Base-by-base conservation (phyloP, 2,888 invertebrate genomes). In the Elysia crispata region DNA sequence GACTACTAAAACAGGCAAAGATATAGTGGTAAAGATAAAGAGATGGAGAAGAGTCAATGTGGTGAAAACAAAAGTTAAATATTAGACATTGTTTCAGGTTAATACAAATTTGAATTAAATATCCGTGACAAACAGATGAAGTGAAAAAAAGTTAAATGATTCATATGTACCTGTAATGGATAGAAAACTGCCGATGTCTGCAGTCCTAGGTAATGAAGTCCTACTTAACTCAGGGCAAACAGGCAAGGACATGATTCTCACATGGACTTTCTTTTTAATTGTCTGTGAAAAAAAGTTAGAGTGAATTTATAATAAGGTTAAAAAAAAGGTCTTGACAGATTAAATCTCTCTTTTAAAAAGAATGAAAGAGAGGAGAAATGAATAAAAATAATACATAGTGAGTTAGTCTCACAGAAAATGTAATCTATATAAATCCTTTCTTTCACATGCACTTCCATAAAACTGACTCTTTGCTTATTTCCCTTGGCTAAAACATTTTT, bases 121-220 rank as follows among this genome's bases (percentile, higher is more conserved):
- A n/a, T n/a, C n/a, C n/a, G n/a, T n/a, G n/a, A n/a, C n/a, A n/a
- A n/a, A n/a, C n/a, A n/a, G n/a, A n/a, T n/a, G 15, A 62, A 30
- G 41, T 31, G n/a, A 13, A 5, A 50, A 13, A 20, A 1, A 41
- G 41, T 41, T 41, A 3, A 41, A 41, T 11, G 11, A 8, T 1
- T 11, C 11, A 60, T 23, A 82, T 23, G 41, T 73, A 91, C 97
- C 97, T 93, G 92, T 94, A 41, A 97, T 93, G 91, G 95, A 95
- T 79, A 96, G 91, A 92, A 96, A 96, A 86, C 94, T 94, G 85
- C 95, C 95, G 86, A 95, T 92, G 92, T 96, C 95, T 80, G 94
- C 94, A 91, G 95, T 95, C 85, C 94, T 94, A 0, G 96, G 96
- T 87, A 96, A 94, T 23, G 86, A 92, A 23, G 93, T 94, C 82